Percentiles rank a stretch among this genome's conserved stretches.
phyloP scores from a whole-genome alignment of 2,113 vertebrate genomes.

The Dipodomys ordii region DNA sequence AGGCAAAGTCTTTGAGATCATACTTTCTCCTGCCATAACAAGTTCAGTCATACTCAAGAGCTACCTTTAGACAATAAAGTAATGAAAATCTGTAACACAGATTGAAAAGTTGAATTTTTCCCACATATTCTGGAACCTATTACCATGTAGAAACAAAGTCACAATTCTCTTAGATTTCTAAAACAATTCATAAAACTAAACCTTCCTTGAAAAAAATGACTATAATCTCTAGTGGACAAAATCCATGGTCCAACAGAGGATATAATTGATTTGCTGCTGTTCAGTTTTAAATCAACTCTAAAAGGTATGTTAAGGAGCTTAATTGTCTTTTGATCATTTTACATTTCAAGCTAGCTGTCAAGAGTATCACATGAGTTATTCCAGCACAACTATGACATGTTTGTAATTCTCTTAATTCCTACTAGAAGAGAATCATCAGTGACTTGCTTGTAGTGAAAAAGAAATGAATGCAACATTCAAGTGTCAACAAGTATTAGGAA shows the following conservation, averaged over 20 bases:
- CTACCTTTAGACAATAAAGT: background rate
- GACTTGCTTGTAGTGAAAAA: constrained; percentile 28
- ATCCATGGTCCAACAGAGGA: constrained; percentile 5
- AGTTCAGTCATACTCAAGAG: background rate
- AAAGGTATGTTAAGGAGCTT: background rate
- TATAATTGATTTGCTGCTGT: constrained; percentile 19
- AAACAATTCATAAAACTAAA: constrained; percentile 53
- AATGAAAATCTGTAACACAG: background rate
- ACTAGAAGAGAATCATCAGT: constrained; percentile 52
- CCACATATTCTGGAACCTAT: background rate
- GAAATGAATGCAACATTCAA: constrained; percentile 37
- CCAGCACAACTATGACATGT: background rate
- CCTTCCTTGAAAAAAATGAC: background rate
- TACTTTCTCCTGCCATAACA: background rate
- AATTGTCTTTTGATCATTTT: constrained; percentile 37
- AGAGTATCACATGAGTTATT: background rate
- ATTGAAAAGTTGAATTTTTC: constrained; percentile 10
- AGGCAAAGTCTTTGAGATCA: background rate
- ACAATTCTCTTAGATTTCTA: constrained; percentile 37
- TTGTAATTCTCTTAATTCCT: constrained; percentile 54
- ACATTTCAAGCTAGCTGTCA: constrained; percentile 1
- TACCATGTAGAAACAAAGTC: background rate
- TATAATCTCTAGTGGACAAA: constrained; percentile 23
- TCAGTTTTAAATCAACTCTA: background rate
- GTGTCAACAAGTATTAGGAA: constrained; percentile 68